Evolutionary conservation across 2,888 invertebrate genomes (phyloP).

Genomic region (Drymonia ruficornis): DNA sequence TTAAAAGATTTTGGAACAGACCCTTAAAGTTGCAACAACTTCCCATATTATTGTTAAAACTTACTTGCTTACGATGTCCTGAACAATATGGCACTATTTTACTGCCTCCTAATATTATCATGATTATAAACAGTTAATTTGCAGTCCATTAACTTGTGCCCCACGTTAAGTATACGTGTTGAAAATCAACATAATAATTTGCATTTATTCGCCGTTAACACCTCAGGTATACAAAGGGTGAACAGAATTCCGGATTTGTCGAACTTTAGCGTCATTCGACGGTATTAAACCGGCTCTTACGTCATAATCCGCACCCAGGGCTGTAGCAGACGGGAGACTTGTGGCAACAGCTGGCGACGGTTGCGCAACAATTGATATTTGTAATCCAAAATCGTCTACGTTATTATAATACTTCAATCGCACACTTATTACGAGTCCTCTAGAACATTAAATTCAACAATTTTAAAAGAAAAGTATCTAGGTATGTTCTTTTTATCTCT

Average conservation of each 20-base stretch:
- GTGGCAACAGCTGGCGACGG: not conserved
- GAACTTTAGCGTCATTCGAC: constrained; percentile 24
- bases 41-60: too few relatives aligned
- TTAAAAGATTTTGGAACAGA: too few relatives aligned
- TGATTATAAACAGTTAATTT: constrained; percentile 1
- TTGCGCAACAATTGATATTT: not conserved
- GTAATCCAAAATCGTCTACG: not conserved
- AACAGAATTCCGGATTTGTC: constrained; percentile 34
- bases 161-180: constrained; percentile 14
- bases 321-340: constrained; percentile 2
- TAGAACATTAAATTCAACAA: too few relatives aligned
- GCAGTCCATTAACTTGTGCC: not conserved
- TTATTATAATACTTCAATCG: too few relatives aligned
- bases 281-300: constrained; percentile 31
- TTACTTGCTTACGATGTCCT: not conserved
- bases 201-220: constrained; percentile 30
- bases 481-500: too few relatives aligned
- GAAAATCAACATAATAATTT: constrained; percentile 26
- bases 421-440: too few relatives aligned
- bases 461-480: too few relatives aligned
- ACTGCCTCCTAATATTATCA: not conserved
- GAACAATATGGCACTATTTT: not conserved
- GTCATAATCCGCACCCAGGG: constrained; percentile 27
- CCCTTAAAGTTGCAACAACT: too few relatives aligned
- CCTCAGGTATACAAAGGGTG: constrained; percentile 18